Conservation (phyloP, 2,888 invertebrate species). For the Odontocolon sp. region DNA sequence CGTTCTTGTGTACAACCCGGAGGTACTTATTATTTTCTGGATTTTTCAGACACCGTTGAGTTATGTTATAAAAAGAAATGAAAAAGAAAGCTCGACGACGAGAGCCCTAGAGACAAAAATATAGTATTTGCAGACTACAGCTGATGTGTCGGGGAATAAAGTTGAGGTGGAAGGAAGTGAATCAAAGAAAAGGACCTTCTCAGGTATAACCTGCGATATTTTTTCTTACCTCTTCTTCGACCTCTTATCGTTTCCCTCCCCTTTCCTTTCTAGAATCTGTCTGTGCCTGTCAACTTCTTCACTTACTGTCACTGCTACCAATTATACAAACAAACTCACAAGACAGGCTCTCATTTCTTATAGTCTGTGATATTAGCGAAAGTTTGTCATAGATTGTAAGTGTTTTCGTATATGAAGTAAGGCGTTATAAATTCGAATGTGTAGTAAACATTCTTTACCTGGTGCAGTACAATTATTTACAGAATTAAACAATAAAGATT, state of each 20-base stretch:
- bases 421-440: no score
- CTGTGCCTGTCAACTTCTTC: constrained; percentile 26
- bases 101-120: constrained; percentile 39
- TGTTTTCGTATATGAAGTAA: no score
- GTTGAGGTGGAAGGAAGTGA: constrained; percentile 13
- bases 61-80: constrained; percentile 50
- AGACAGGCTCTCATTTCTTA: no score
- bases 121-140: constrained; percentile 21
- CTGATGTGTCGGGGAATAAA: neutral
- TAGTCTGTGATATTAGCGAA: no score
- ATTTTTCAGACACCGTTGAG: constrained; percentile 35
- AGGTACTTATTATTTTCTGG: constrained; percentile 35
- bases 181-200: constrained; percentile 14
- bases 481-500: no score
- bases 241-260: neutral
- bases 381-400: no score
- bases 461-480: no score
- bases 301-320: constrained; percentile 45
- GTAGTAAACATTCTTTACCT: no score
- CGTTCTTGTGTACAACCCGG: constrained; percentile 11
- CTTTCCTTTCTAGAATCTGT: neutral
- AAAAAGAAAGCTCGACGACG: constrained; percentile 36
- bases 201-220: constrained; percentile 23
- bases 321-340: no score
- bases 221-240: constrained; percentile 7